Base-by-base conservation (phyloP, 2,888 invertebrate genomes). In the Drosophila pegasa region DNA sequence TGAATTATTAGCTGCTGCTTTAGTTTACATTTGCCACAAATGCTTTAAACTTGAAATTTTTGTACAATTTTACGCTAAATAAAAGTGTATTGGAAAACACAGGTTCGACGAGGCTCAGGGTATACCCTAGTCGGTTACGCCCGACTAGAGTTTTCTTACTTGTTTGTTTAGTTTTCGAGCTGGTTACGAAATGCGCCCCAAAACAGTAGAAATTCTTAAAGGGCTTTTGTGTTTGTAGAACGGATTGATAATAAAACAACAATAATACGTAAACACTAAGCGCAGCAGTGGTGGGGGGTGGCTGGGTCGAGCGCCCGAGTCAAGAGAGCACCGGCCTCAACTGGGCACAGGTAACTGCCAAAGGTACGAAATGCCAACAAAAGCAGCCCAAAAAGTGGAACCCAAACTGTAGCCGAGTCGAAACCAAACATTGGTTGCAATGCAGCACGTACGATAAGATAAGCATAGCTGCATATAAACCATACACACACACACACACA, bases 391-490 rank as follows among this genome's bases (percentile, higher is more conserved):
- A 85, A 79, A 63, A 60, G 18, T 62, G 41, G n/a, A 62, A 59
- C 43, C 54, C 51, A 57, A 71, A 61, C 45, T 20, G 16, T 51
- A 57, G 25, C 38, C 71, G 62, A 57, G 25, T 33, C 71, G 62
- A 63, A 75, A 62, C 51, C 64, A 77, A 71, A 80, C 62, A 79
- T 67, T 65, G 65, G 35, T 74, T 45, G 79, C 75, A 84, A 51
- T 84, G 87, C 45, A 80, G 63, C 78, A 77, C 81, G 74, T 57
- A 63, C 70, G 75, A 79, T 85, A 80, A 80, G 80, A 75, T 83
- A 83, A 82, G 67, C 57, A 54, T 38, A 35, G 57, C 66, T 78
- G 76, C 83, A 83, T 72, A 80, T 81, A 65, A 69, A 67, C 51
- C 50, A 70, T 47, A 67, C 33, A 59, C 29, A 60, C 50, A n/a